A percentile compares a stretch with the other conserved stretches of the same genome.
Evolutionary conservation across 2,888 invertebrate genomes (phyloP).

Genomic region (Pyrgus malvae): DNA sequence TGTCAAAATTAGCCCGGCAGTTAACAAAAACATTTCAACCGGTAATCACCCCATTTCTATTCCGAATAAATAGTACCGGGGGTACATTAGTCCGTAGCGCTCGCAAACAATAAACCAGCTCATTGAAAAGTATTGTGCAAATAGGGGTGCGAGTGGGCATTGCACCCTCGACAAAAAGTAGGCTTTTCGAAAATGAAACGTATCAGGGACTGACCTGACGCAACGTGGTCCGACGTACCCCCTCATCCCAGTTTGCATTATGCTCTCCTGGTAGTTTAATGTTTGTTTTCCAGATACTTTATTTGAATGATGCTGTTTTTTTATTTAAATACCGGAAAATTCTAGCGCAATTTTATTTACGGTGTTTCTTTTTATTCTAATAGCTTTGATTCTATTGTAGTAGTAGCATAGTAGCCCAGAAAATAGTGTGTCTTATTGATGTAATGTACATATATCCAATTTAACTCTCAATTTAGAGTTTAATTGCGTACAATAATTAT

Average conservation of each 20-base stretch:
- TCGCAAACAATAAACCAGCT: constrained; percentile 60
- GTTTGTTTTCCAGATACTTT: not conserved
- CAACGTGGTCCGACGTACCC: constrained; percentile 34
- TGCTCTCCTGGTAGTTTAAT: constrained; percentile 16
- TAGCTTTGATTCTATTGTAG: too few relatives aligned
- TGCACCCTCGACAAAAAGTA: constrained; percentile 59
- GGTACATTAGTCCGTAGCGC: constrained; percentile 34
- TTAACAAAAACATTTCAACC: constrained; percentile 37
- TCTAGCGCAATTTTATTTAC: too few relatives aligned
- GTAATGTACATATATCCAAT: too few relatives aligned
- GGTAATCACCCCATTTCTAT: constrained; percentile 45
- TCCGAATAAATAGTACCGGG: constrained; percentile 26
- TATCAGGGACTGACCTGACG: constrained; percentile 39
- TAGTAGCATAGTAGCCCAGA: too few relatives aligned
- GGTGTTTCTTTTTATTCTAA: too few relatives aligned
- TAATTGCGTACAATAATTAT: too few relatives aligned
- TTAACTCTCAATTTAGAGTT: too few relatives aligned
- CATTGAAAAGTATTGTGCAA: constrained; percentile 73
- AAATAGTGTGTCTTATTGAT: too few relatives aligned
- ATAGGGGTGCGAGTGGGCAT: constrained; percentile 54
- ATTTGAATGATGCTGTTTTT: not conserved
- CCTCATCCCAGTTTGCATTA: constrained; percentile 14
- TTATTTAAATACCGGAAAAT: not conserved
- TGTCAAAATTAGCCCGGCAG: constrained; percentile 31
- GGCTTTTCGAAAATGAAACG: constrained; percentile 56